Conservation (phyloP, 2,888 invertebrate genomes). For the Ophion slaviceki region DNA sequence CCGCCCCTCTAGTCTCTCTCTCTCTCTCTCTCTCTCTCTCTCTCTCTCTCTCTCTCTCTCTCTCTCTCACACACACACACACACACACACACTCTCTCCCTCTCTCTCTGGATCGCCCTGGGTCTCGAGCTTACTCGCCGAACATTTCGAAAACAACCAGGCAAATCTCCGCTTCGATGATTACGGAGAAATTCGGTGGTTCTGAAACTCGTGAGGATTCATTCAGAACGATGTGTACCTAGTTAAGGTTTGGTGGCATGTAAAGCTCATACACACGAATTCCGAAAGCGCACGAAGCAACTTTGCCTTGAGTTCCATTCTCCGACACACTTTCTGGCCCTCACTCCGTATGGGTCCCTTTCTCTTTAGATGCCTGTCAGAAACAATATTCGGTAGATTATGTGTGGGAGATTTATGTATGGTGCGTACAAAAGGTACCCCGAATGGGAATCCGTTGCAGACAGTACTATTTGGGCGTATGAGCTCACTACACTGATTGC, state of each 20-base stretch:
- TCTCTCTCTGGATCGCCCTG: background rate
- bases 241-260: constrained; percentile 1
- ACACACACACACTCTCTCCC: too few species aligned
- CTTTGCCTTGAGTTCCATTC: constrained; percentile 58
- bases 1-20: too few species aligned
- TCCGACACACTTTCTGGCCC: constrained; percentile 40
- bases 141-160: constrained; percentile 59
- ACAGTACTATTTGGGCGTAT: constrained; percentile 22
- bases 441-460: constrained; percentile 2
- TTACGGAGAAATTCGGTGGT: constrained; percentile 57
- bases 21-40: background rate
- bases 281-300: constrained; percentile 40
- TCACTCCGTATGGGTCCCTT: constrained; percentile 1
- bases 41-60: background rate
- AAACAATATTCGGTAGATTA: constrained; percentile 50
- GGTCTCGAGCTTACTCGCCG: constrained; percentile 13
- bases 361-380: constrained; percentile 42
- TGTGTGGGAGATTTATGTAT: constrained; percentile 44
- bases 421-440: constrained; percentile 20
- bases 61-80: too few species aligned
- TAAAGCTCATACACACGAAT: constrained; percentile 16
- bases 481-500: constrained; percentile 17
- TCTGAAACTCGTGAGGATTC: constrained; percentile 46
- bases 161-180: constrained; percentile 53
- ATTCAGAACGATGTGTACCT: constrained; percentile 31